Percentiles rank a stretch among this genome's conserved stretches.
Evolutionary conservation across 2,888 invertebrate genomes (phyloP).

Genomic region (Argynnis bischoffii): DNA sequence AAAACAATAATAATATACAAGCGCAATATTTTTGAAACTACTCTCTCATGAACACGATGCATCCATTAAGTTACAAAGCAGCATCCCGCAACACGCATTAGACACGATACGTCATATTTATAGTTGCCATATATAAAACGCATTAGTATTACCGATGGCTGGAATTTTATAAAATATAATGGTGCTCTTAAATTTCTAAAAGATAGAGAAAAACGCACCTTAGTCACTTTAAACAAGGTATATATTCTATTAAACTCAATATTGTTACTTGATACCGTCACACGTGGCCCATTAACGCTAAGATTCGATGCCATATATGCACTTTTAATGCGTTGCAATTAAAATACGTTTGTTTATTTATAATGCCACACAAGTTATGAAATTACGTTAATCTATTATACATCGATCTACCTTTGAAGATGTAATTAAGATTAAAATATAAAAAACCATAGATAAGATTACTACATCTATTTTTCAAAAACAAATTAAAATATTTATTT

Average conservation of each 20-base stretch:
- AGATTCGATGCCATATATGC: slow-evolving; percentile 36
- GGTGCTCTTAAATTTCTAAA: slow-evolving; percentile 8
- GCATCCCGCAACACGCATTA: slow-evolving; percentile 28
- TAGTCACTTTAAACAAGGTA: slow-evolving; percentile 14
- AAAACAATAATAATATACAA: no score
- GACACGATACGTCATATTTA: slow-evolving; percentile 65
- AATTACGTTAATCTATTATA: neutral
- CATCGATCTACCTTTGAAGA: no score
- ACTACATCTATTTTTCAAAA: no score
- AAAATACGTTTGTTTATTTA: slow-evolving; percentile 17
- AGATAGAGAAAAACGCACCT: slow-evolving; percentile 9
- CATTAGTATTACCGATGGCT: slow-evolving; percentile 66
- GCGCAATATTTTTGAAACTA: slow-evolving; percentile 18
- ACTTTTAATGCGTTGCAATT: slow-evolving; percentile 38
- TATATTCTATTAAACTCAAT: slow-evolving; percentile 10
- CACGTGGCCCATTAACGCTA: slow-evolving; percentile 47
- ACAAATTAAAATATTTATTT: no score
- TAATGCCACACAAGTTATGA: slow-evolving; percentile 2
- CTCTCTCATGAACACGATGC: slow-evolving; percentile 14
- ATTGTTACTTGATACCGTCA: slow-evolving; percentile 33
- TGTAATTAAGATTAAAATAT: no score
- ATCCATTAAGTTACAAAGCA: slow-evolving; percentile 25
- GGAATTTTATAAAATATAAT: slow-evolving; percentile 59
- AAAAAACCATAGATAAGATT: no score
- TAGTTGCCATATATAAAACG: slow-evolving; percentile 65